Evolutionary conservation across 2,797 vertebrate species (phyloP).

Genomic region (Pterois miles): DNA sequence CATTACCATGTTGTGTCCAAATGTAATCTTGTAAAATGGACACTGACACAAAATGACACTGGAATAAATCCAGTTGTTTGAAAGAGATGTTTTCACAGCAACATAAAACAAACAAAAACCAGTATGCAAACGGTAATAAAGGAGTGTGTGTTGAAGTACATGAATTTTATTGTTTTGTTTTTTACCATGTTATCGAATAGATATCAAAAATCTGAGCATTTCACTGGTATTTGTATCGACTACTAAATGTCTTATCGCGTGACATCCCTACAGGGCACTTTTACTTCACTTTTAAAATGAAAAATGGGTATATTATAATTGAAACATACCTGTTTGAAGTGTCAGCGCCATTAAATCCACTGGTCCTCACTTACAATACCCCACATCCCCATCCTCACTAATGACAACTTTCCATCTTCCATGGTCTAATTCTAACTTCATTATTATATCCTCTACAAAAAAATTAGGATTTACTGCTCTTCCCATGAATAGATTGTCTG

Average conservation of each 20-base stretch:
- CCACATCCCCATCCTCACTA: conserved; percentile 4
- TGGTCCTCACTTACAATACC: background rate
- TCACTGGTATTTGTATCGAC: background rate
- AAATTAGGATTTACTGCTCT: conserved; percentile 34
- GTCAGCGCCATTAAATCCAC: conserved; percentile 8
- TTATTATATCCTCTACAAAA: conserved; percentile 38
- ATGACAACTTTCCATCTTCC: conserved; percentile 42
- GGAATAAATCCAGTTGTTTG: too few species aligned
- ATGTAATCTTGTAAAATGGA: too few species aligned
- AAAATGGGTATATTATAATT: background rate
- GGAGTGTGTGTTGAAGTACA: background rate
- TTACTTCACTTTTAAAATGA: background rate
- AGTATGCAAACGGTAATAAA: background rate
- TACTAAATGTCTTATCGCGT: background rate
- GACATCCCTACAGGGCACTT: background rate
- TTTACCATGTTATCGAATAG: background rate
- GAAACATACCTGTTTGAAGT: conserved; percentile 3
- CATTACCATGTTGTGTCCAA: too few species aligned
- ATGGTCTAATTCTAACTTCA: conserved; percentile 31
- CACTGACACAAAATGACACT: too few species aligned
- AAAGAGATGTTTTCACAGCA: too few species aligned
- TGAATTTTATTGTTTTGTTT: background rate
- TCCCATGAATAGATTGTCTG: conserved; percentile 47
- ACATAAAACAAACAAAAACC: background rate
- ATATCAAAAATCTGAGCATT: background rate